These are phyloP conservation scores for Lethenteron camtschaticum DNA, from an alignment of 2,113 vertebrate genomes.

Conservation along the genomic window DNA sequence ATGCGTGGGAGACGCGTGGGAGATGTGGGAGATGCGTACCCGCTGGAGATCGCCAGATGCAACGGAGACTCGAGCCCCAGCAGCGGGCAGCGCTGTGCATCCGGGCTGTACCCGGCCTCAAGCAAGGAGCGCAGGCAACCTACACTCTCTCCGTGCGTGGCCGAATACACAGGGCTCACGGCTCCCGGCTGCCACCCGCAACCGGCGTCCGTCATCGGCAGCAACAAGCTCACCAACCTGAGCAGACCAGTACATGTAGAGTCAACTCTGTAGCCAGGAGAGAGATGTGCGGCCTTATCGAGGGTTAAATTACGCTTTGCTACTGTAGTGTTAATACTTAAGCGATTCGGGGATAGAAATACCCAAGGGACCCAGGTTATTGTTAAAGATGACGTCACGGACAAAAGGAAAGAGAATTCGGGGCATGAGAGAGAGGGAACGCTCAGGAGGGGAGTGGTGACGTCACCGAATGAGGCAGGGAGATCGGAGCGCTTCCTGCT, in stretches of 20 bases:
- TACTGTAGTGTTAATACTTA: neutral
- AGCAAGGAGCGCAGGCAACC: conserved; percentile 35
- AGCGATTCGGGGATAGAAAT: neutral
- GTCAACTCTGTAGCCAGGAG: neutral
- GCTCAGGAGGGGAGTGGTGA: too few relatives aligned
- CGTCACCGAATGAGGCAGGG: too few relatives aligned
- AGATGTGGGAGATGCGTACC: conserved; percentile 14
- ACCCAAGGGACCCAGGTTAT: too few relatives aligned
- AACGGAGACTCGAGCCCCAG: conserved; percentile 37
- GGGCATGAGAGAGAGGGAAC: too few relatives aligned
- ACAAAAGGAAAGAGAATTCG: too few relatives aligned
- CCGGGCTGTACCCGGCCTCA: conserved; percentile 39
- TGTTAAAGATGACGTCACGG: too few relatives aligned
- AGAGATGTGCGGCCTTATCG: conserved; percentile 2
- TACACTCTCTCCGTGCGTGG: conserved; percentile 26
- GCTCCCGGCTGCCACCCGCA: conserved; percentile 33
- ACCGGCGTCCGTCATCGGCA: conserved; percentile 26
- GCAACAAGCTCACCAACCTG: conserved; percentile 32
- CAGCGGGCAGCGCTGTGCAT: conserved; percentile 44
- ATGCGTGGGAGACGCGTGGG: too few relatives aligned
- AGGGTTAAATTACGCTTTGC: conserved; percentile 4
- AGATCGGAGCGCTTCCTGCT: too few relatives aligned
- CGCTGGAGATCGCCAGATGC: conserved; percentile 28
- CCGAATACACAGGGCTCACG: conserved; percentile 71
- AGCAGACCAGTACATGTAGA: too few relatives aligned